Evolutionary conservation across 2,113 vertebrate species (phyloP), one percentile per base, ranked within the genome.

Genomic region (Setophaga coronata): DNA sequence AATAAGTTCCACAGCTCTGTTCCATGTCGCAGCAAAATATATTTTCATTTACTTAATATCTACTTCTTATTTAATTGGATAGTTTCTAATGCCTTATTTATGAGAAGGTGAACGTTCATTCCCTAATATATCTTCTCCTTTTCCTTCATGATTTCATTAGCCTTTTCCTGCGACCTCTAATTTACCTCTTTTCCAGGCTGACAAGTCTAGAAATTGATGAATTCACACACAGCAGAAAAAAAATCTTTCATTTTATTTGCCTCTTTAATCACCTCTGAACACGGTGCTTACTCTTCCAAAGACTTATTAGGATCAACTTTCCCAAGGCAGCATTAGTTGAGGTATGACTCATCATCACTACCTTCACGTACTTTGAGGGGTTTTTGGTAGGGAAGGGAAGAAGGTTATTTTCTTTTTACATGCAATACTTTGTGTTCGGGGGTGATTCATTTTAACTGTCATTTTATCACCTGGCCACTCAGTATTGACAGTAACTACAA

Each of bases 231-330:
- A 78, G 56, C 13, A 77, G 66, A 31, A 88, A 85, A 84, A 77
- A 67, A 53, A 45, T 25, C 21, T 62, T 85, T 71, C 74, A 50
- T 90, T 95, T 95, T 84, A 89, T 93, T 94, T 92, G 72, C 76
- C 60, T 95, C 65, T 61, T 58, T 89, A 90, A 83, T 92, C 29
- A 89, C 60, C 20, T 51, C 82, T 73, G 34, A 93, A 92, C 76
- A 74, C 0, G 0, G 54, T 91, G 62, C 23, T 90, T 73, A 86
- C 24, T 76, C 45, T 95, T 86, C 76, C 67, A 62, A 92, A 95
- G 80, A 70, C 62, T 69, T 72, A 65, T 0, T 53, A 81, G 80
- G 17, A 91, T 28, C 33, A 69, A 69, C 67, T 53, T 89, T 31
- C 54, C 62, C 56, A 36, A 82, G 78, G 40, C 60, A 83, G 58